Evolutionary conservation across 1,140 invertebrate species (phyloP).

Genomic region (Metopolophium dirhodum): DNA sequence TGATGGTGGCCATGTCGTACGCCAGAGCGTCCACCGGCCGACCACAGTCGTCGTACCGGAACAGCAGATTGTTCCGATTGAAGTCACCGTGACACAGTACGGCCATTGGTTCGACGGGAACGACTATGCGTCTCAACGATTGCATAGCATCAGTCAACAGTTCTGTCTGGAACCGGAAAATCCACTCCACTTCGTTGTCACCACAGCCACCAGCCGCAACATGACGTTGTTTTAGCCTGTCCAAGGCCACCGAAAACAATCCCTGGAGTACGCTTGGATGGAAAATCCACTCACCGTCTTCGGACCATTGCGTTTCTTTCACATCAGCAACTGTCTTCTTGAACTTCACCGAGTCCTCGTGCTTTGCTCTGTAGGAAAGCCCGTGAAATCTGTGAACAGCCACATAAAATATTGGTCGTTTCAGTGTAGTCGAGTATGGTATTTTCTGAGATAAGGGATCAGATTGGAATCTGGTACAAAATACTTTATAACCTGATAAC

Average conservation of each 20-base stretch:
- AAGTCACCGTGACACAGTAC: conserved; percentile 64
- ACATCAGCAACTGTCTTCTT: not conserved
- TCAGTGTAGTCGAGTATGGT: no score
- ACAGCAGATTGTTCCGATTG: conserved; percentile 63
- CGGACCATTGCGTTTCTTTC: conserved; percentile 7
- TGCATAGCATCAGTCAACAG: not conserved
- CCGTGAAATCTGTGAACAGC: conserved; percentile 35
- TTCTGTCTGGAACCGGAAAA: not conserved
- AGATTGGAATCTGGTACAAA: no score
- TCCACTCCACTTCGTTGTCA: no score
- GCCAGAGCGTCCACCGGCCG: conserved; percentile 61
- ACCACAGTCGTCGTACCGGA: conserved; percentile 56
- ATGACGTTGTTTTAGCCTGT: not conserved
- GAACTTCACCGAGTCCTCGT: not conserved
- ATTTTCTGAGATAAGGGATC: no score
- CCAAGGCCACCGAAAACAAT: not conserved
- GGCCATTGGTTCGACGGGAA: conserved; percentile 61
- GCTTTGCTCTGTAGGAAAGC: conserved; percentile 36
- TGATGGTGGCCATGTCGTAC: conserved; percentile 63
- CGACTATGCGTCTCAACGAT: not conserved
- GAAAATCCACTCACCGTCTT: not conserved
- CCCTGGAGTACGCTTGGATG: not conserved
- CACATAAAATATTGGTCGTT: not conserved
- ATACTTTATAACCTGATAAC: no score
- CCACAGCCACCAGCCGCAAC: not conserved